Evolutionary conservation across 2,888 invertebrate genomes (phyloP), one percentile per base, ranked within the genome.

Genomic region (Microctonus brassicae): DNA sequence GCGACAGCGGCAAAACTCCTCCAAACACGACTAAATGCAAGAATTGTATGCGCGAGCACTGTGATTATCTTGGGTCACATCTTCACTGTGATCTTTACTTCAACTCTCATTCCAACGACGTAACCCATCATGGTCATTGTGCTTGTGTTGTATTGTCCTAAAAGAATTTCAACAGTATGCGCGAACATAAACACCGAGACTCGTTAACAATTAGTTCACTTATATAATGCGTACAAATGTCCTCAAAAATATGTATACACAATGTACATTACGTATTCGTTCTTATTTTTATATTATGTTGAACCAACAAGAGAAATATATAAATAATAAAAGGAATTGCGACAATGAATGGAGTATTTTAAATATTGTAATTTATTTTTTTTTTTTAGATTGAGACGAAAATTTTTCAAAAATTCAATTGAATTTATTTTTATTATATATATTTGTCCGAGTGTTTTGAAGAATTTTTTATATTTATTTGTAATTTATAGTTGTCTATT

Each of bases 51-150:
- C 17, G 47, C 47, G 47, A 17, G 47, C 47, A 77, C 74, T 75
- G 68, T 65, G 55, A 69, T 75, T 67, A 83, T 83, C 83, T 83
- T 79, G 79, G 83, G 83, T 83, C 83, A 83, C 70, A 83, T 83
- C 83, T 81, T 80, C 75, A 68, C 78, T 78, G 78, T 83, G 83
- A 83, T 83, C 83, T 74, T 74, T 73, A 57, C 73, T 73, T 72
- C 55, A 67, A 79, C 65, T 70, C 70, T 75, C 69, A 53, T 71
- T 74, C 62, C 63, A 61, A 55, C 67, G 66, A 47, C 47, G 47
- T 47, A 52, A 65, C 63, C 26, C 62, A 71, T 71, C 61, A 71
- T 34, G 63, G 64, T 58, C 57, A 70, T n/a, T n/a, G n/a, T n/a
- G n/a, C n/a, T 70, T 58, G 64, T 70, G 58, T 70, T 57, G 55